These are phyloP conservation scores for Clarias platycephalus DNA, from an alignment of 2,797 vertebrate genomes.

Conservation along the genomic window DNA sequence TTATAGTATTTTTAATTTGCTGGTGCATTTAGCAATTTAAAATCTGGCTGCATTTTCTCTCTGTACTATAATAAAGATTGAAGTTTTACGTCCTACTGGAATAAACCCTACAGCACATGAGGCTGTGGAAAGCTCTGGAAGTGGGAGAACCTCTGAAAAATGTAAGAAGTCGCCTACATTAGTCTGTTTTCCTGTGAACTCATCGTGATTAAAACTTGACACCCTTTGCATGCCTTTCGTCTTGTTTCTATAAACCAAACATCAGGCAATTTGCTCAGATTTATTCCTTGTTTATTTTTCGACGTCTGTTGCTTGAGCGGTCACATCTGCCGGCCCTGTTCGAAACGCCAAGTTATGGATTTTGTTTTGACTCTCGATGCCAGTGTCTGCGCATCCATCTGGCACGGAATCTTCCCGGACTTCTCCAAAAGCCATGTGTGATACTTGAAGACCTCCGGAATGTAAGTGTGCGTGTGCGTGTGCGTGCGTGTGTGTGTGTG, in stretches of 20 bases:
- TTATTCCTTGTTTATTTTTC: conserved; percentile 34
- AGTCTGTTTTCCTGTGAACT: neutral
- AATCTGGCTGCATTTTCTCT: neutral
- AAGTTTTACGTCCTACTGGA: neutral
- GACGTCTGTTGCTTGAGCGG: conserved; percentile 35
- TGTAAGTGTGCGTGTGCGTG: neutral
- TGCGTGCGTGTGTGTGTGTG: neutral
- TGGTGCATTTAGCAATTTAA: neutral
- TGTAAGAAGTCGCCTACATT: neutral
- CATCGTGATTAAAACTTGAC: conserved; percentile 3
- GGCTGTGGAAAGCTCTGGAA: neutral
- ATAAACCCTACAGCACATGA: neutral
- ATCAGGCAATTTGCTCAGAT: conserved; percentile 22
- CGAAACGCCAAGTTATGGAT: conserved; percentile 32
- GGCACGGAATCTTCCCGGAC: conserved; percentile 39
- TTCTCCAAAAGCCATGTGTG: conserved; percentile 20
- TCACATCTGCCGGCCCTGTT: conserved; percentile 43
- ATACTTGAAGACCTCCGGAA: conserved; percentile 22
- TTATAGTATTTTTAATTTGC: neutral
- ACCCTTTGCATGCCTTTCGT: neutral
- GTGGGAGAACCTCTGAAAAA: neutral
- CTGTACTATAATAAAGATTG: neutral
- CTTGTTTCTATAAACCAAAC: conserved; percentile 21
- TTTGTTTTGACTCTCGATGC: conserved; percentile 44
- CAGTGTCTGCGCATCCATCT: conserved; percentile 42